phyloP scores from a whole-genome alignment of 2,113 vertebrate species.

The Elephantulus edwardii region DNA sequence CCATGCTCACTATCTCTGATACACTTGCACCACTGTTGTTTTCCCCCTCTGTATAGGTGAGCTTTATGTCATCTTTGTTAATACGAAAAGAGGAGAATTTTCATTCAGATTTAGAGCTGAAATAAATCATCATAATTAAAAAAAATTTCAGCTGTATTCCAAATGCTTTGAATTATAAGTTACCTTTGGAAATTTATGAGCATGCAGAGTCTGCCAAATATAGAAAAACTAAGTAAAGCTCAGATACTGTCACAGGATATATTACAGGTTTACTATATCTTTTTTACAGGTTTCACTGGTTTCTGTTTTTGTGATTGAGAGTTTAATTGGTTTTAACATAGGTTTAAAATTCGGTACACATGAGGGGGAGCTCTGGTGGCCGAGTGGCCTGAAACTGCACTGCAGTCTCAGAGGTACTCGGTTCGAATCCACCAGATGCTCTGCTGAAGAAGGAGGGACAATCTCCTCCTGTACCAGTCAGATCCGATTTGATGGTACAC shows the following conservation, averaged over 20 bases:
- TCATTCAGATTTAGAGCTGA: not conserved
- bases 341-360: conserved; percentile 7
- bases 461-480: too few relatives aligned
- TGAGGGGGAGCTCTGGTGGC: too few relatives aligned
- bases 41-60: not conserved
- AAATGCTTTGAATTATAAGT: conserved; percentile 34
- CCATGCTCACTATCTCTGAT: too few relatives aligned
- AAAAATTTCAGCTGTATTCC: not conserved
- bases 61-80: not conserved
- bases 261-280: not conserved
- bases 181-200: conserved; percentile 27
- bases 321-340: not conserved
- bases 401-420: too few relatives aligned
- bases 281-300: conserved; percentile 1
- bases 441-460: too few relatives aligned
- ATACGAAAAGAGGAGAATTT: not conserved
- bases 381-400: too few relatives aligned
- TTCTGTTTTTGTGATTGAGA: not conserved
- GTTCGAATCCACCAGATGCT: too few relatives aligned
- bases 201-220: conserved; percentile 32
- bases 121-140: conserved; percentile 15
- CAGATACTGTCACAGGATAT: not conserved
- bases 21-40: too few relatives aligned
- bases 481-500: too few relatives aligned
- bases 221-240: conserved; percentile 11